Base-by-base conservation (phyloP, 2,797 vertebrate genomes). In the Percopsis omiscomaycus region DNA sequence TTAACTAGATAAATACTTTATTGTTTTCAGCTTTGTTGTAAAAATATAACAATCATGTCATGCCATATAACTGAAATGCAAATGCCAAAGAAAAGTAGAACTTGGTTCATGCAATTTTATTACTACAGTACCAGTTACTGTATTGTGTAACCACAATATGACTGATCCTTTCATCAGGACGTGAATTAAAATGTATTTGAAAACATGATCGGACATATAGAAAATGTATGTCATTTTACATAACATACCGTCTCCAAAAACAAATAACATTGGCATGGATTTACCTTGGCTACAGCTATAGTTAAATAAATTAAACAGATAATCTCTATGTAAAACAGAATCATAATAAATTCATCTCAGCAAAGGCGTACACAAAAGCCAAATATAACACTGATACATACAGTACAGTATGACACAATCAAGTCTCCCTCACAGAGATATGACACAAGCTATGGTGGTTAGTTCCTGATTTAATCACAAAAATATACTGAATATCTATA, bases 231-330 rank as follows among this genome's bases (percentile, higher is more conserved):
- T 28, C 27, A 48, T 57, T 70, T 49, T 45, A 70, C 70, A 22
- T 22, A 77, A 63, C 8, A 57, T 46, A 56, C 54, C 59, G 65
- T 68, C 60, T 45, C 59, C 50, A 68, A 69, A 48, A 67, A 49
- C 60, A 77, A 59, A 62, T 56, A 68, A 67, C 73, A 65, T n/a
- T 61, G 57, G 56, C 66, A 81, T 72, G 68, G 61, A 74, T 85
- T 75, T 66, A 69, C 74, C 69, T 75, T 62, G 64, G 53, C 78
- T 88, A 82, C 75, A 84, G 83, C 81, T 88, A 90, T 70, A 82
- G 73, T 78, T 89, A 84, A 93, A 93, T 94, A 94, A 94, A 92
- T 93, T 89, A 92, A 91, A 89, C 65, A 79, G 77, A 86, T 80
- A 66, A 69, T 66, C 63, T 84, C 80, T 86, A 85, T 80, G 61